These are phyloP conservation scores for Apodemia duryi DNA, from an alignment of 2,888 invertebrate species.

Conservation along the genomic window DNA sequence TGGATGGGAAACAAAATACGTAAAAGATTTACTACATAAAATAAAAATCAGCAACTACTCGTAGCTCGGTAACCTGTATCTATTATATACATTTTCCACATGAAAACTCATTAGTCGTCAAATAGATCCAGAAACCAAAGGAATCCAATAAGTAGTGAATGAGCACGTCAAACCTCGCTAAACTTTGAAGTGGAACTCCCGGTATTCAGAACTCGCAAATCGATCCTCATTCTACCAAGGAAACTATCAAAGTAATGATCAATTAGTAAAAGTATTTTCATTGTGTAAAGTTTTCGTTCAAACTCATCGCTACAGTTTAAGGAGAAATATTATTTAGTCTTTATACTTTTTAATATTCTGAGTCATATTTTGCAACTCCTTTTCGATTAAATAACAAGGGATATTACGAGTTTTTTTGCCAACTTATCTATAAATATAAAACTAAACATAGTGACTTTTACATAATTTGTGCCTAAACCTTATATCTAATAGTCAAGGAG, in stretches of 20 bases:
- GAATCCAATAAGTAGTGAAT: slow-evolving; percentile 25
- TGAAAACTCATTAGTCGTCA: slow-evolving; percentile 13
- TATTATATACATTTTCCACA: not conserved
- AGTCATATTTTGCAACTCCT: not conserved
- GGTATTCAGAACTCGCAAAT: slow-evolving; percentile 30
- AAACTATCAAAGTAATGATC: slow-evolving; percentile 47
- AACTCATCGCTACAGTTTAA: slow-evolving; percentile 15
- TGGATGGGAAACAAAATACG: no score
- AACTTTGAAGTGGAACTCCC: slow-evolving; percentile 25
- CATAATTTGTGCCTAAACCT: no score
- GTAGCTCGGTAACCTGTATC: no score
- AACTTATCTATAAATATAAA: no score
- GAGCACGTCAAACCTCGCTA: slow-evolving; percentile 21
- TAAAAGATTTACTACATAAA: no score
- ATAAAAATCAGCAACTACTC: no score
- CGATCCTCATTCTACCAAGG: slow-evolving; percentile 34
- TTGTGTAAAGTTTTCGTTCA: slow-evolving; percentile 30
- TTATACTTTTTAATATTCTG: not conserved
- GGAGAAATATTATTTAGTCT: not conserved
- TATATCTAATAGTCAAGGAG: no score
- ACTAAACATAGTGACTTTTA: no score
- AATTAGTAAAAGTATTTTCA: slow-evolving; percentile 44
- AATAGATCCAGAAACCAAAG: slow-evolving; percentile 16
- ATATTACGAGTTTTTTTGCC: no score
- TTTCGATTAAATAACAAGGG: no score